Base-by-base conservation (phyloP, 2,888 invertebrate genomes). In the Cephus pygmeus region DNA sequence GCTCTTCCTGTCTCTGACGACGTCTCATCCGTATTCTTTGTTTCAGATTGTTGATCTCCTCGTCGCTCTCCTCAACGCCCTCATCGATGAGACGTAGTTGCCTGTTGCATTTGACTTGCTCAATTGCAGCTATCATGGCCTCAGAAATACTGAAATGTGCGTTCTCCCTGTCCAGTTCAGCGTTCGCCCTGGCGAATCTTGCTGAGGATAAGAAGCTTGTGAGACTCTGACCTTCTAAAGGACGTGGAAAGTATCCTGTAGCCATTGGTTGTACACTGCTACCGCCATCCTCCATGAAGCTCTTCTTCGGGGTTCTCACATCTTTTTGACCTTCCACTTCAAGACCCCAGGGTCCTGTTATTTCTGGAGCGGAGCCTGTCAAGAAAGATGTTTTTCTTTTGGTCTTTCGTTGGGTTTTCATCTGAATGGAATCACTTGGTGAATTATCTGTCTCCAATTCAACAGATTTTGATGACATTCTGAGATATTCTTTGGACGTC, bases 61-160 rank as follows among this genome's bases (percentile, higher is more conserved):
- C 95, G 86, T 95, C 95, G 79, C 94, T 94, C 81, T 94, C 94
- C 33, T 94, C 94, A 75, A 92, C 88, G 73, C 92, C 90, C 82
- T 93, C 93, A 78, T 93, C 93, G 15, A 89, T 89, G 73, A 92
- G 82, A 78, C 92, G 91, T 77, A 92, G 90, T 81, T 93, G 91
- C 73, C 92, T 92, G 75, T 93, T 94, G 88, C 94, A 95, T 88
- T 95, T 94, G 12, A 95, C 93, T 87, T 95, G 94, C 88, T 97
- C 97, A 82, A 97, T 96, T 23, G 96, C 96, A 12, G 96, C 94
- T 81, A 97, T 97, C 88, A 97, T 94, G 0, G 96, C 96, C 91
- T 97, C 97, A 3, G 96, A 96, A 81, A 97, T 95, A 87, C 94
- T 95, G 90, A 97, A 97, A 92, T 97, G 97, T 0, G 97, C 96